Evolutionary conservation across 2,888 invertebrate species (phyloP), one percentile per base, ranked within the genome.

Genomic region (Cephus nigrinus): DNA sequence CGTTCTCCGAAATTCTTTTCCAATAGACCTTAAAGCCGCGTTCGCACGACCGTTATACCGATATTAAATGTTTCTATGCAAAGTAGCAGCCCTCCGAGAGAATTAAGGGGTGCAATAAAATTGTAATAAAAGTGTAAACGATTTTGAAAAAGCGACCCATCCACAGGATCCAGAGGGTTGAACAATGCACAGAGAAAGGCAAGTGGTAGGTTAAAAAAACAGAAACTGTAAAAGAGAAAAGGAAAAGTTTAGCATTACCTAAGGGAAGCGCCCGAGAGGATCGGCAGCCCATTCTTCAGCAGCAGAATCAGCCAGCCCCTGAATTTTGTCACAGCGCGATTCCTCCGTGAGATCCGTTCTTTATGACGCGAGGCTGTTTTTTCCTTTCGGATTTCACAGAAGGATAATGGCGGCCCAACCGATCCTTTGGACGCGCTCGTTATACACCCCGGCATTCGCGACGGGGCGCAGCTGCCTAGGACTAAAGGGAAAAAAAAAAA

Each of bases 361-460:
- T 84, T 88, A 85, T 88, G 84, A 88, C 36, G 78, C 81, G 82
- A 79, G 86, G 31, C 84, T 82, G 86, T 84, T 83, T 85, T 86
- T 88, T 86, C 84, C 85, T 9, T 40, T 84, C 83, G 83, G 86
- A 88, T 89, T 89, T 88, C 88, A 89, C 86, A 86, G 85, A 82
- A 85, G 86, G 83, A 90, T 90, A 90, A 90, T 90, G 87, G 88
- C 87, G 15, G 23, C 88, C 88, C 88, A 86, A 86, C 84, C 88
- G 90, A 89, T 90, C 89, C 89, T 89, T 90, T 89, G 87, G 90
- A 90, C 89, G 89, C 90, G 90, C 90, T 90, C 90, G 90, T 90
- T 90, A 90, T 89, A 40, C 4, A 15, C 0, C 86, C 88, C 83
- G 86, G 87, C 85, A 89, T 90, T 90, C 87, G 89, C 86, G 87